phyloP scores from a whole-genome alignment of 2,888 invertebrate species.

The Tachystola acroxantha region DNA sequence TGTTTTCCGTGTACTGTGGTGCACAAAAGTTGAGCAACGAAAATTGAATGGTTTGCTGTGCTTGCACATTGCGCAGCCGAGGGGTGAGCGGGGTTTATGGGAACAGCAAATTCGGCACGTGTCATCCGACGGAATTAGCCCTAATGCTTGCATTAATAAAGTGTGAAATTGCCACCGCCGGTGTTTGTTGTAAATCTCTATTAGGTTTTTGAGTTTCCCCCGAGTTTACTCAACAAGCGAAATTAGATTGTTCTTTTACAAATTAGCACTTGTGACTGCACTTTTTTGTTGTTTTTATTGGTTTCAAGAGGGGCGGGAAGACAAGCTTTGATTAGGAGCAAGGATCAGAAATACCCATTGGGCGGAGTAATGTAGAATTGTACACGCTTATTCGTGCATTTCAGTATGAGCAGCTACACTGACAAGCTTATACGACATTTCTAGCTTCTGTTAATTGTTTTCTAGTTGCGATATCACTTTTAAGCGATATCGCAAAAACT shows the following conservation, averaged over 20 bases:
- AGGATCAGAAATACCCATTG: too few species aligned
- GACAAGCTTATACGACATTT: too few species aligned
- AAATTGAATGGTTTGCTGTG: slow-evolving; percentile 34
- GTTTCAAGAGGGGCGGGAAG: background rate
- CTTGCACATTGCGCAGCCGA: slow-evolving; percentile 17
- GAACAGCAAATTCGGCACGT: slow-evolving; percentile 74
- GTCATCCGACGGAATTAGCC: slow-evolving; percentile 71
- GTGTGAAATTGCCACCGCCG: slow-evolving; percentile 75
- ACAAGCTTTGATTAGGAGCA: too few species aligned
- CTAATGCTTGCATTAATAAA: slow-evolving; percentile 78
- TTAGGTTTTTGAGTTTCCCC: slow-evolving; percentile 51
- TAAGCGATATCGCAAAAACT: too few species aligned
- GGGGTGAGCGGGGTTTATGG: slow-evolving; percentile 59
- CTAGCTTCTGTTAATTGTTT: too few species aligned
- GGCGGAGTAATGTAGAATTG: too few species aligned
- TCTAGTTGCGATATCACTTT: too few species aligned
- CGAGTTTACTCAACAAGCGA: slow-evolving; percentile 19
- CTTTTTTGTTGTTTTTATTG: background rate
- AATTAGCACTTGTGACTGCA: slow-evolving; percentile 20
- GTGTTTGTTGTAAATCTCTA: slow-evolving; percentile 62
- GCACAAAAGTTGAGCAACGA: slow-evolving; percentile 26
- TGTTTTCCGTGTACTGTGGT: slow-evolving; percentile 15
- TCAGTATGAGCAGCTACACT: too few species aligned
- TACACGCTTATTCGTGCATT: too few species aligned
- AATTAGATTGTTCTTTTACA: slow-evolving; percentile 42